phyloP scores from a whole-genome alignment of 1,140 invertebrate genomes.

The fruit fly (Drosophila melanogaster) region DNA sequence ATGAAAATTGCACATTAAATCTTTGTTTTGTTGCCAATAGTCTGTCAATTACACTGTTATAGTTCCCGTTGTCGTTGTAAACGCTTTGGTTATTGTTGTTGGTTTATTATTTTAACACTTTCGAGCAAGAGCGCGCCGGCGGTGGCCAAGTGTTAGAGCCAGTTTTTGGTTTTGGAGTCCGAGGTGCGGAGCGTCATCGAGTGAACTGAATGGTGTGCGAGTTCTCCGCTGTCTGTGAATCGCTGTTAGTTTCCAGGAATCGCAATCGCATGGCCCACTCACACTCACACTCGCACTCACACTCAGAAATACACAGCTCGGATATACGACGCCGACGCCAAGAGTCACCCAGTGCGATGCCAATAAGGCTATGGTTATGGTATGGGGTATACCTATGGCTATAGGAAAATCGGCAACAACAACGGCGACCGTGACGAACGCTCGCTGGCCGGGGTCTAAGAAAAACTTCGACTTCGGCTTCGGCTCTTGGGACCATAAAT shows the following conservation, averaged over 20 bases:
- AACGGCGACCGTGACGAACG: slow-evolving; percentile 66
- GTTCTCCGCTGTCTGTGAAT: slow-evolving; percentile 82
- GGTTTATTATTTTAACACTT: slow-evolving; percentile 82
- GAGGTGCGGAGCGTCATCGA: slow-evolving; percentile 74
- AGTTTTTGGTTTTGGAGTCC: slow-evolving; percentile 35
- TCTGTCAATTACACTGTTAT: slow-evolving; percentile 51
- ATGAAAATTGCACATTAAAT: slow-evolving; percentile 59
- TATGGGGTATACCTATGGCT: slow-evolving; percentile 11
- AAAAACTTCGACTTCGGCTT: slow-evolving; percentile 27
- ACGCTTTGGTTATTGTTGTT: slow-evolving; percentile 48
- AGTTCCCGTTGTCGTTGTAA: slow-evolving; percentile 39
- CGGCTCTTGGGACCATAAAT: slow-evolving; percentile 66
- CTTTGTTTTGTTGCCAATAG: slow-evolving; percentile 45
- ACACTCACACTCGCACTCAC: slow-evolving; percentile 6
- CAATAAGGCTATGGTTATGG: slow-evolving; percentile 21
- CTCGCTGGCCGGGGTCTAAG: slow-evolving; percentile 5
- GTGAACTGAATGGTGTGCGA: slow-evolving; percentile 84
- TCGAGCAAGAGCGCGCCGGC: slow-evolving; percentile 63
- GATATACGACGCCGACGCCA: slow-evolving; percentile 41
- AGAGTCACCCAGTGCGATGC: slow-evolving; percentile 52
- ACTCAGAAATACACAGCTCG: neutral
- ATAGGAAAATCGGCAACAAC: slow-evolving; percentile 61
- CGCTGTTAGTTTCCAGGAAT: slow-evolving; percentile 84
- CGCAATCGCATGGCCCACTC: slow-evolving; percentile 54
- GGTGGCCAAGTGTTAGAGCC: slow-evolving; percentile 35